Evolutionary conservation across 2,113 vertebrate genomes (phyloP).

Genomic region (Myodes glareolus): DNA sequence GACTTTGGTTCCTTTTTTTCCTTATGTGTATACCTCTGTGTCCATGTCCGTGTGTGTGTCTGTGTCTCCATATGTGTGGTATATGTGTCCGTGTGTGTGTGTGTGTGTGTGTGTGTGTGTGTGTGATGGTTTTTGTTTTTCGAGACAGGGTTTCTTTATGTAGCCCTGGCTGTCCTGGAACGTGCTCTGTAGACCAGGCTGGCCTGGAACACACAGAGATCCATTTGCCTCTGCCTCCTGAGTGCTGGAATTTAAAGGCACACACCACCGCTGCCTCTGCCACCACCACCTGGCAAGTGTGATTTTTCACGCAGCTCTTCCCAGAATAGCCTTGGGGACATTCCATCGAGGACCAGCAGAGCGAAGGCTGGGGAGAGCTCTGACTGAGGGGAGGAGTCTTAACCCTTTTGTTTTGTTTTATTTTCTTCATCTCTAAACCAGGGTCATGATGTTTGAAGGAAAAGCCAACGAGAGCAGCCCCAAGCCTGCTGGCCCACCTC

Average conservation of each 20-base stretch:
- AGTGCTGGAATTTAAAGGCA: no score
- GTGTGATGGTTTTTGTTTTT: not conserved
- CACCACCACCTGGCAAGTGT: no score
- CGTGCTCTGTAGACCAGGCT: no score
- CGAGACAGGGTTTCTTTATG: no score
- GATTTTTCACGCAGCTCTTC: not conserved
- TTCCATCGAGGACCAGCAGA: not conserved
- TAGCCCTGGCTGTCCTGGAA: no score
- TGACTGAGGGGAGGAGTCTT: not conserved
- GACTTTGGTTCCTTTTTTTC: not conserved
- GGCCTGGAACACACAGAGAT: no score
- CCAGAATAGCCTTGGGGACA: not conserved
- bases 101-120: not conserved
- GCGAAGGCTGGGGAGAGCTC: not conserved
- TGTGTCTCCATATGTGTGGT: not conserved
- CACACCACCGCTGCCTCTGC: no score
- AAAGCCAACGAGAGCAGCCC: constrained; percentile 91
- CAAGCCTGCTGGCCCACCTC: constrained; percentile 93
- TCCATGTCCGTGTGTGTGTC: not conserved
- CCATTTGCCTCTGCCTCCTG: accelerated
- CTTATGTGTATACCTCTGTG: not conserved
- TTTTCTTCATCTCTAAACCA: constrained; percentile 79
- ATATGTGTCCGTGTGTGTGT: not conserved
- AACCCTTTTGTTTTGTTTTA: constrained; percentile 20
- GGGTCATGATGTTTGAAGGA: constrained; percentile 98